Conservation (phyloP, 2,113 vertebrate species). For the Colaptes auratus region DNA sequence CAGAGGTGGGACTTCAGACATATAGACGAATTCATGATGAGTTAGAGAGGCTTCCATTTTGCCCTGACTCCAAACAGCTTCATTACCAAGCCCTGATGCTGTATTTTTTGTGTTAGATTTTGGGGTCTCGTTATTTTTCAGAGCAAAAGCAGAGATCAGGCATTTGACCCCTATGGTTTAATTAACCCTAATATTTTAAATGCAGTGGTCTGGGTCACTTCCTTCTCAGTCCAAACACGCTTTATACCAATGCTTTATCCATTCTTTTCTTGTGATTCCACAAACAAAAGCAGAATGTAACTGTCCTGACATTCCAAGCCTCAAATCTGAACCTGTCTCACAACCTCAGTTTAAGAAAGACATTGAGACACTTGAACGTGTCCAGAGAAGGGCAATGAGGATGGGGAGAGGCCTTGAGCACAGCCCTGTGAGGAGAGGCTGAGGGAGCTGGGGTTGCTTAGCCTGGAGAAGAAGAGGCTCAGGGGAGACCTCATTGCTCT, state of each 20-base stretch:
- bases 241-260: neutral
- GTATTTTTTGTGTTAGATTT: neutral
- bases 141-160: neutral
- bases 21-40: neutral
- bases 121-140: neutral
- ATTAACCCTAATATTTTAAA: constrained; percentile 18
- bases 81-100: neutral
- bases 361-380: no score
- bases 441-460: no score
- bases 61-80: neutral
- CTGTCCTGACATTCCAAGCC: neutral
- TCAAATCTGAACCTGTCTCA: neutral
- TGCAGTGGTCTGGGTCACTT: neutral
- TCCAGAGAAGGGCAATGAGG: no score
- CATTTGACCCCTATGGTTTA: constrained; percentile 30
- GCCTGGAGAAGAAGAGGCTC: no score
- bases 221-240: constrained; percentile 1
- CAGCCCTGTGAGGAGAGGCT: no score
- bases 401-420: no score
- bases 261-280: constrained; percentile 14
- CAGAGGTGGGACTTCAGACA: neutral
- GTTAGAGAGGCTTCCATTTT: neutral
- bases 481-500: no score
- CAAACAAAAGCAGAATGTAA: neutral
- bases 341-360: no score